Evolutionary conservation across 2,888 invertebrate genomes (phyloP), one percentile per base, ranked within the genome.

Genomic region (Penaeus monodon): DNA sequence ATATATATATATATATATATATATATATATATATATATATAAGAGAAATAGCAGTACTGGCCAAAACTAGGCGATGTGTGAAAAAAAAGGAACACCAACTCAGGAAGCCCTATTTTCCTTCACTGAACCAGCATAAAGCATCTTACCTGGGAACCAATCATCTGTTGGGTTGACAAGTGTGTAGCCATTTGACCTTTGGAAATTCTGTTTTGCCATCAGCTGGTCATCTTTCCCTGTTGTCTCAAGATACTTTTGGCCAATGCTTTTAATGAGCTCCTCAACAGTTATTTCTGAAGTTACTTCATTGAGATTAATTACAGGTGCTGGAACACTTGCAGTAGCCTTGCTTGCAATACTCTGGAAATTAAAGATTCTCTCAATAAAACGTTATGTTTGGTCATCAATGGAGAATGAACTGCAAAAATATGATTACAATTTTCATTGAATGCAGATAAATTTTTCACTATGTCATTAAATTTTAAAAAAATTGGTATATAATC

Each of bases 121-220:
- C 63, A 63, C 29, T 79, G 20, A 74, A 91, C 91, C 92, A 64
- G 4, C 20, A 49, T 49, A 14, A 49, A 49, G 20, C 12, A 1
- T 68, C 74, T 84, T 92, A 95, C 96, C 97, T 92, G 96, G 96
- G 92, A 97, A 97, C 96, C 96, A 97, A 90, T 95, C 95, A 91
- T 97, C 96, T 0, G 96, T 96, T 1, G 97, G 97, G 93, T 97
- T 97, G 81, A 97, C 93, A 92, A 95, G 94, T 92, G 97, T 96
- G 92, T 97, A 97, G 78, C 97, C 97, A 91, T 95, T 94, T 78
- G 85, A 90, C 29, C 66, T 80, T 20, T 82, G 84, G 22, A 27
- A 27, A 3, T 57, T 44, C 33, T 81, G 68, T 27, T 81, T 24
- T 24, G 44, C 44, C 29, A 65, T 44, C 14, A 79, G 1, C 29